Percentiles rank a stretch among this genome's conserved stretches.
Evolutionary conservation across 2,797 vertebrate species (phyloP).

Genomic region (Loris lydekkerianus): DNA sequence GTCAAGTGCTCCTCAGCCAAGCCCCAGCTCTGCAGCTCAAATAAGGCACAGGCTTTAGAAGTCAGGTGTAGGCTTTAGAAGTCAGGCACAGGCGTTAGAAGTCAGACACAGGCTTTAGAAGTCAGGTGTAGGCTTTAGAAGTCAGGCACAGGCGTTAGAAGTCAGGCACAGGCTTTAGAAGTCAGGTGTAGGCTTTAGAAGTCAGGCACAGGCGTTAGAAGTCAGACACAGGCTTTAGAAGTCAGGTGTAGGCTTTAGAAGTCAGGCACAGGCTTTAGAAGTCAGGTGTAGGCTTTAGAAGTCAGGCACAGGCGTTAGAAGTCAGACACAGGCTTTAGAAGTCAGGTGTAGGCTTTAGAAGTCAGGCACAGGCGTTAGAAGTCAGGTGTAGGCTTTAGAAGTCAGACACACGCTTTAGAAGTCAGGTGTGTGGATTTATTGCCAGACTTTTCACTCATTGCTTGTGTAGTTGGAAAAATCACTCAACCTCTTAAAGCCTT

Average conservation of each 20-base stretch:
- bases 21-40: too few species aligned
- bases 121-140: too few species aligned
- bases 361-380: rapidly evolving
- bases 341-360: too few species aligned
- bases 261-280: too few species aligned
- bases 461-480: not conserved
- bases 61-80: rapidly evolving
- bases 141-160: rapidly evolving
- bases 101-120: rapidly evolving
- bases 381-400: too few species aligned
- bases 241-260: rapidly evolving
- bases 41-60: rapidly evolving
- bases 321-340: rapidly evolving
- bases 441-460: not conserved
- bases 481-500: not conserved
- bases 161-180: too few species aligned
- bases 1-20: rapidly evolving
- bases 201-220: rapidly evolving
- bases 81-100: too few species aligned
- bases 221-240: rapidly evolving
- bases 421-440: rapidly evolving
- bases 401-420: rapidly evolving
- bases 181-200: rapidly evolving
- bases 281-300: rapidly evolving
- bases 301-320: rapidly evolving